A percentile compares a stretch with the other conserved stretches of the same genome.
Evolutionary conservation across 2,888 invertebrate species (phyloP).

Genomic region (Heliconius erato): DNA sequence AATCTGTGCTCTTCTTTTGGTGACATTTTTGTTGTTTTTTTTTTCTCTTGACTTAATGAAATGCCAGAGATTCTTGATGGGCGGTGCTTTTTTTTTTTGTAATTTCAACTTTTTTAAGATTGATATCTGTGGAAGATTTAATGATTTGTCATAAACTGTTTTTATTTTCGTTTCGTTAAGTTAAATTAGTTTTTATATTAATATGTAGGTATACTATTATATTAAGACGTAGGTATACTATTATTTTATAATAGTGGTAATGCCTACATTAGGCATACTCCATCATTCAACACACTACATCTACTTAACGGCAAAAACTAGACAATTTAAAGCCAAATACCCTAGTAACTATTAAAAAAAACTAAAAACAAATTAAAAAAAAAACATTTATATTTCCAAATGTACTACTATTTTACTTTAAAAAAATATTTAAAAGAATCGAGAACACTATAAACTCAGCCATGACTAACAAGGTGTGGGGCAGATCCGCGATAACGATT

Average conservation of each 20-base stretch:
- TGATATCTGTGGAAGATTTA: slow-evolving; percentile 58
- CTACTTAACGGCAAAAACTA: no score
- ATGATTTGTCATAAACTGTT: neutral
- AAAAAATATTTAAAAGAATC: slow-evolving; percentile 12
- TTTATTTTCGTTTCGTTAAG: neutral
- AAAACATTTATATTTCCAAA: no score
- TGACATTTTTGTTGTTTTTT: slow-evolving; percentile 72
- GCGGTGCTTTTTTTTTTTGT: slow-evolving; percentile 61
- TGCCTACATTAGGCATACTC: no score
- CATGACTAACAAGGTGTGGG: slow-evolving; percentile 44
- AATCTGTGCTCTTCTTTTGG: slow-evolving; percentile 76
- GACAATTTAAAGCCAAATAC: no score
- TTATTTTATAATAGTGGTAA: no score
- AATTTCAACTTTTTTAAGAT: slow-evolving; percentile 62
- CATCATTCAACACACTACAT: no score
- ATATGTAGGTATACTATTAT: no score
- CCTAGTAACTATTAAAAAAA: no score
- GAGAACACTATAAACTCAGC: slow-evolving; percentile 5
- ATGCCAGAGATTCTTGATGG: slow-evolving; percentile 79
- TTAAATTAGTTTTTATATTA: neutral
- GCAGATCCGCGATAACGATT: slow-evolving; percentile 49
- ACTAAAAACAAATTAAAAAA: no score
- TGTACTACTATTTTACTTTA: neutral
- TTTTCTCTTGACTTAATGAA: slow-evolving; percentile 76
- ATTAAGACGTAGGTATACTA: no score